These are phyloP conservation scores for Drosophila teissieri DNA, from an alignment of 1,140 invertebrate genomes.

Conservation along the genomic window DNA sequence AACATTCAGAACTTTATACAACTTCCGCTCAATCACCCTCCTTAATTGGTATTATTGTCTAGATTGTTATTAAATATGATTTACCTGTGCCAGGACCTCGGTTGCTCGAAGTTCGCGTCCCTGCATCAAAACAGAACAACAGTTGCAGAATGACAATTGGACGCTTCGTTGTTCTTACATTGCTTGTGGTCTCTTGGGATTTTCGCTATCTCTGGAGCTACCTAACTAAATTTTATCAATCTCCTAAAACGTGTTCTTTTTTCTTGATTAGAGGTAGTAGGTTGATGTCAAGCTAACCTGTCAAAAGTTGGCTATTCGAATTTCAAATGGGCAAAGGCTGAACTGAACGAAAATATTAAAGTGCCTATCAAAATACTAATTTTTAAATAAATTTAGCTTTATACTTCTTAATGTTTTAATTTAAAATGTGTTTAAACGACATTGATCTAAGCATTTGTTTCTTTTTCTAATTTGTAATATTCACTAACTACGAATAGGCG, in stretches of 20 bases:
- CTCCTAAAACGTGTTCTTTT: background rate
- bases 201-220: conserved; percentile 4
- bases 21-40: conserved; percentile 10
- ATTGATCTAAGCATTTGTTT: background rate
- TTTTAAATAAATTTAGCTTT: too few relatives aligned
- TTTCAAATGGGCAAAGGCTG: background rate
- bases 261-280: conserved; percentile 63
- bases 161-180: conserved; percentile 85
- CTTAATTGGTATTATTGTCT: conserved; percentile 41
- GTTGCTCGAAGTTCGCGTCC: conserved; percentile 57
- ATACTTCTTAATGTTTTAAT: background rate
- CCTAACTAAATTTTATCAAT: too few relatives aligned
- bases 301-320: background rate
- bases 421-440: background rate
- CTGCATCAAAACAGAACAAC: conserved; percentile 84
- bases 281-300: conserved; percentile 48
- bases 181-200: conserved; percentile 83
- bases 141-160: conserved; percentile 85
- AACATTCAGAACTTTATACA: conserved; percentile 62
- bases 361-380: too few relatives aligned
- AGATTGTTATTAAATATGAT: conserved; percentile 29
- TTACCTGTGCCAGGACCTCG: conserved; percentile 66
- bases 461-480: background rate
- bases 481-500: conserved; percentile 34
- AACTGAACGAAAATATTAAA: background rate